A percentile compares a stretch with the other conserved stretches of the same genome.
phyloP scores from a whole-genome alignment of 30 jellyfish, hydroid and myxozoan genomes.

The Turritopsis dohrnii region DNA sequence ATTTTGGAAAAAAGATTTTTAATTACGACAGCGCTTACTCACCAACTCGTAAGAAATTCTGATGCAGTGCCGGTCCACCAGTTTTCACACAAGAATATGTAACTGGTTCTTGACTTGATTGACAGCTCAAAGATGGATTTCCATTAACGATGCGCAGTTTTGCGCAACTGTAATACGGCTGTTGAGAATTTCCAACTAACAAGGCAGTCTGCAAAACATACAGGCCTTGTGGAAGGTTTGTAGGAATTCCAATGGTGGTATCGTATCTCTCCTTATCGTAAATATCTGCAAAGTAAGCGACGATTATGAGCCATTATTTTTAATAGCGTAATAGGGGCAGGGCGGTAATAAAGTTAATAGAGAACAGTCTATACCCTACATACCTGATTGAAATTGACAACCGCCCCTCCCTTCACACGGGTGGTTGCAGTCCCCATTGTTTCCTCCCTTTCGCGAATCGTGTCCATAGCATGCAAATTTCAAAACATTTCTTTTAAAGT shows the following conservation, averaged over 20 bases:
- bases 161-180: conserved; percentile 46
- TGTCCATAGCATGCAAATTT: conserved; percentile 47
- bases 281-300: background rate
- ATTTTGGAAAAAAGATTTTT: background rate
- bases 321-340: too few relatives aligned
- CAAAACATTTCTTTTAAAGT: conserved; percentile 30
- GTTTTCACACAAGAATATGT: conserved; percentile 23
- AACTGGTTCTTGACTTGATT: conserved; percentile 6
- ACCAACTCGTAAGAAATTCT: background rate
- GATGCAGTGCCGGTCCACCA: conserved; percentile 33
- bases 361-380: too few relatives aligned
- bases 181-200: conserved; percentile 34
- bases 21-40: background rate
- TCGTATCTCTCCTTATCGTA: conserved; percentile 32
- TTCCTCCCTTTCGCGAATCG: conserved; percentile 11
- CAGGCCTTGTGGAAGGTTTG: conserved; percentile 24
- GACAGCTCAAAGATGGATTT: conserved; percentile 12
- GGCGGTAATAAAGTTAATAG: too few relatives aligned
- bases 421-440: conserved; percentile 43
- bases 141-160: conserved; percentile 20
- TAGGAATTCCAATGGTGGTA: conserved; percentile 30
- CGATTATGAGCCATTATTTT: background rate
- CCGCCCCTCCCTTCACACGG: conserved; percentile 48
- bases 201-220: conserved; percentile 15
- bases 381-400: conserved; percentile 45